Conservation (phyloP, 2,888 invertebrate species). For the Balanococcus diminutus region DNA sequence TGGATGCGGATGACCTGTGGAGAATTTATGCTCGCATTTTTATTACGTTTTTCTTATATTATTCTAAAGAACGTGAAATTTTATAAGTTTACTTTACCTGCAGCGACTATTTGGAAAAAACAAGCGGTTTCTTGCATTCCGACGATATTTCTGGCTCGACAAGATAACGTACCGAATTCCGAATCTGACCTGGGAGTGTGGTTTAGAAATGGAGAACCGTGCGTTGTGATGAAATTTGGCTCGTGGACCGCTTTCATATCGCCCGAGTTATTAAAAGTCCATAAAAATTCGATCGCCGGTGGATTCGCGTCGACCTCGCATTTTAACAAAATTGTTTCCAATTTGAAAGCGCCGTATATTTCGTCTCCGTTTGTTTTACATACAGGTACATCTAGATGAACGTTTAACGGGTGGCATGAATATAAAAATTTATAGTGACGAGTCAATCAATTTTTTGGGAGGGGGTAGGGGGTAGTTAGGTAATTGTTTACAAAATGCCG, state of each 20-base stretch:
- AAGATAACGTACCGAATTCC: conserved; percentile 87
- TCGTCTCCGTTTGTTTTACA: conserved; percentile 79
- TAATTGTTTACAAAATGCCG: too few species aligned
- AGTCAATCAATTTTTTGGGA: too few species aligned
- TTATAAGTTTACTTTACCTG: conserved; percentile 66
- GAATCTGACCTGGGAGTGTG: conserved; percentile 86
- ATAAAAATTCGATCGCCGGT: conserved; percentile 69
- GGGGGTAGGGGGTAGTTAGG: too few species aligned
- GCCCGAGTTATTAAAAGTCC: conserved; percentile 92
- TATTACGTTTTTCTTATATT: not conserved
- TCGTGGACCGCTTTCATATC: conserved; percentile 79
- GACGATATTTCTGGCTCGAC: conserved; percentile 83
- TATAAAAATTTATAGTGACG: too few species aligned
- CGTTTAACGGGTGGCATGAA: not conserved
- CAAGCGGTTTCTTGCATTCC: conserved; percentile 84
- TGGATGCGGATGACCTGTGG: conserved; percentile 82
- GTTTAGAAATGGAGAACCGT: conserved; percentile 75
- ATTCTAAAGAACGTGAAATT: not conserved
- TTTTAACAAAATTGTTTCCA: conserved; percentile 81
- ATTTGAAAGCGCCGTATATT: conserved; percentile 83
- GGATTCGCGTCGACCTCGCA: conserved; percentile 90
- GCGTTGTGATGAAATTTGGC: conserved; percentile 71
- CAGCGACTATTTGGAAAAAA: conserved; percentile 83
- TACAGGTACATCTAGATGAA: conserved; percentile 73
- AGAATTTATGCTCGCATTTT: not conserved